phyloP scores from a whole-genome alignment of 2,113 vertebrate genomes.

The Cyprinodon variegatus region DNA sequence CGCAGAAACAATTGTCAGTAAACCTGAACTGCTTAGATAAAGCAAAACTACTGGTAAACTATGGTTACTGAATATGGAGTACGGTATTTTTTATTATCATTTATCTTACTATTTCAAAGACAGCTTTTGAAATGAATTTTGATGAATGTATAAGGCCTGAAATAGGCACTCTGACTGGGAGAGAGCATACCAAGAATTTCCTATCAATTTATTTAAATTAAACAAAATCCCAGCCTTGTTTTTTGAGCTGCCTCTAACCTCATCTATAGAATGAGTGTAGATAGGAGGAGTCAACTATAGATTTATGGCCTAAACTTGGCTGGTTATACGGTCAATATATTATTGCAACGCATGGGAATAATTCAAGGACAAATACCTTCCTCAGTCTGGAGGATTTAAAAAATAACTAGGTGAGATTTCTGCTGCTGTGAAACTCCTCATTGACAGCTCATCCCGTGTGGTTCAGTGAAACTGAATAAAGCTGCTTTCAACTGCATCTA shows the following conservation, averaged over 20 bases:
- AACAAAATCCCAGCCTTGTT: conserved; percentile 64
- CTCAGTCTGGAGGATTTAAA: conserved; percentile 71
- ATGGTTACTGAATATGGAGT: neutral
- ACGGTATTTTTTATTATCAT: neutral
- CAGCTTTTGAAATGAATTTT: neutral
- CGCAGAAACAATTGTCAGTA: neutral
- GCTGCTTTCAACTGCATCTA: neutral
- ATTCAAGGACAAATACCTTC: conserved; percentile 55
- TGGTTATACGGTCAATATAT: conserved; percentile 71
- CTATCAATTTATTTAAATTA: conserved; percentile 44
- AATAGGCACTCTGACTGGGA: neutral
- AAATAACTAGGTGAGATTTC: conserved; percentile 52
- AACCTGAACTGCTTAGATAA: neutral
- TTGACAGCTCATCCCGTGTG: conserved; percentile 37
- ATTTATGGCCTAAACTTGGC: conserved; percentile 73
- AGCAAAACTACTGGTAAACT: neutral
- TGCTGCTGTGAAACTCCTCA: conserved; percentile 63
- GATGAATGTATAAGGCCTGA: neutral
- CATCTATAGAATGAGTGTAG: conserved; percentile 40
- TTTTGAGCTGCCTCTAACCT: conserved; percentile 68
- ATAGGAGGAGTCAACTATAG: conserved; percentile 64
- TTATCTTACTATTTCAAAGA: neutral
- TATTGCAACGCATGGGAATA: conserved; percentile 74
- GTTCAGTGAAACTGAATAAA: conserved; percentile 43
- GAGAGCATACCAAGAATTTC: neutral